These are phyloP conservation scores for Hippotragus niger DNA, from an alignment of 2,113 vertebrate genomes.

Conservation along the genomic window DNA sequence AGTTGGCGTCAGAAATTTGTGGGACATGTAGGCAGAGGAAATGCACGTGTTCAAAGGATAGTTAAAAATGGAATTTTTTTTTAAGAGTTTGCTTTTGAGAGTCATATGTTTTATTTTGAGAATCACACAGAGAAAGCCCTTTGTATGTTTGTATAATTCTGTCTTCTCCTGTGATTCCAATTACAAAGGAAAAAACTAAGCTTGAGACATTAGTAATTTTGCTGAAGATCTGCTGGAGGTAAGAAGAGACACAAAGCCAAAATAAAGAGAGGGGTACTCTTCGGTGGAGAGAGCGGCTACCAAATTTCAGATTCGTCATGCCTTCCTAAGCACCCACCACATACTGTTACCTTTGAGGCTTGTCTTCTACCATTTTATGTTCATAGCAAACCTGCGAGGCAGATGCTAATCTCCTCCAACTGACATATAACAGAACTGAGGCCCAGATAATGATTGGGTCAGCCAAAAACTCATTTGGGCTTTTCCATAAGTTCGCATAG, in stretches of 20 bases:
- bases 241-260: background rate
- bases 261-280: background rate
- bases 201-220: background rate
- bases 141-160: background rate
- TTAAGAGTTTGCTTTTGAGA: background rate
- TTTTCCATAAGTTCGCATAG: background rate
- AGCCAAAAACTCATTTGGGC: background rate
- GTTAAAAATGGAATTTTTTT: background rate
- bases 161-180: background rate
- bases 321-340: background rate
- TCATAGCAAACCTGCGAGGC: background rate
- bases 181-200: background rate
- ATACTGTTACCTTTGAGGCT: accelerated
- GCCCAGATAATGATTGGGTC: background rate
- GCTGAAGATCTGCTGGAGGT: background rate
- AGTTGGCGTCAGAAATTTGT: background rate
- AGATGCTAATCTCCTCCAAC: background rate
- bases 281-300: background rate
- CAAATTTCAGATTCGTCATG: background rate
- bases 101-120: background rate
- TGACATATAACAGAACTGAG: background rate
- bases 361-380: background rate
- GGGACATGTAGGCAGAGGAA: background rate
- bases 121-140: background rate
- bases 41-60: background rate